Evolutionary conservation across 1,140 invertebrate species (phyloP), one percentile per base, ranked within the genome.

Genomic region (Drosophila tropicalis): DNA sequence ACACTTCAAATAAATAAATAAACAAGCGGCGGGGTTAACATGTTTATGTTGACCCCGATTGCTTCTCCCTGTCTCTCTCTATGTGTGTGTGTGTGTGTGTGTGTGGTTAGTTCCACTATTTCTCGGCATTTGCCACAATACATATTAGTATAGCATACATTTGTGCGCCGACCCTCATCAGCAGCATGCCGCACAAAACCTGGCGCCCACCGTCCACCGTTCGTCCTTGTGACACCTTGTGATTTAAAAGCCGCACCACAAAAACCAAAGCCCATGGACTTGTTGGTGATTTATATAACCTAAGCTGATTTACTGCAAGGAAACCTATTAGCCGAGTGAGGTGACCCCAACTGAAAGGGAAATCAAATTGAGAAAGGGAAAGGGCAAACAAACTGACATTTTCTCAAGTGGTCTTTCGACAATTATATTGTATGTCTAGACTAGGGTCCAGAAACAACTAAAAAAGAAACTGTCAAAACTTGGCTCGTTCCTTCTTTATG

Each of bases 1-100:
- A 69, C 76, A 71, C 70, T 76, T 71, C 64, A 89, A 89, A 87
- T 89, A 87, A 89, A 87, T 87, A 87, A 87, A 89, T 87, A 89
- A 87, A 73, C 81, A 86, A 76, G 72, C 66, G 1, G 36, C 58
- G 58, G 66, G 62, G 64, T 57, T 62, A 79, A 79, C 73, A 73
- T 76, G 70, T 66, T 76, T 71, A 62, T 72, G 70, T 41, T 79
- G 77, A 79, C 77, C 77, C 70, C 74, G 66, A 70, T 51, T 5
- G 44, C 29, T 29, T 5, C 5, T 29, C 29, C 5, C 29, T 29
- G 5, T 29, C 29, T 29, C 29, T 29, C 29, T 29, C 29, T 29
- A 0, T 19, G 2, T 47, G 9, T 47, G 17, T 51, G 44, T 22
- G 44, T 12, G 17, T 51, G 44, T 51, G 44, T 22, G 17, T 77